These are phyloP conservation scores for Lasioglossum marginatum DNA, from an alignment of 2,888 invertebrate species.

Conservation along the genomic window DNA sequence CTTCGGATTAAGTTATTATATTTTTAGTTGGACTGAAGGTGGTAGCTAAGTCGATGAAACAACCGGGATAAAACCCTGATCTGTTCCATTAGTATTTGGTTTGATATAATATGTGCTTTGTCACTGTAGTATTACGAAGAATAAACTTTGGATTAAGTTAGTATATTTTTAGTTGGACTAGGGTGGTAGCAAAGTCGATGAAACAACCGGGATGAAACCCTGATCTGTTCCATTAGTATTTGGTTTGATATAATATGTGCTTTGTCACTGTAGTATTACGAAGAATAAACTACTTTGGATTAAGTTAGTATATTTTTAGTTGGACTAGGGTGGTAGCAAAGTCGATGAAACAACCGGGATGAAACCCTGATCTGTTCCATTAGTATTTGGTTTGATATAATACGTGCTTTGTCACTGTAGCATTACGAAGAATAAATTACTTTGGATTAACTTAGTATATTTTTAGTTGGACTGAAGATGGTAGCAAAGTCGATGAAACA, in stretches of 20 bases:
- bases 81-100: neutral
- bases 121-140: too few species aligned
- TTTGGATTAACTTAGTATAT: neutral
- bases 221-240: neutral
- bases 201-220: neutral
- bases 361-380: neutral
- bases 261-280: too few species aligned
- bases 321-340: neutral
- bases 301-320: neutral
- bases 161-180: neutral
- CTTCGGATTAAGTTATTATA: too few species aligned
- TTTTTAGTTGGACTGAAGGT: too few species aligned
- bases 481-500: too few species aligned
- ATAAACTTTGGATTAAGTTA: too few species aligned
- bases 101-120: too few species aligned
- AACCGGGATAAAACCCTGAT: neutral
- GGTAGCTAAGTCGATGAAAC: neutral
- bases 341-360: neutral
- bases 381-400: neutral
- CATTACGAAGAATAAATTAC: neutral
- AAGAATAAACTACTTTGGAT: neutral
- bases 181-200: neutral
- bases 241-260: neutral
- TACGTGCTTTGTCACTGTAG: neutral
- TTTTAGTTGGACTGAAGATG: neutral